phyloP scores from a whole-genome alignment of 2,797 vertebrate genomes.

The Pygocentrus nattereri region DNA sequence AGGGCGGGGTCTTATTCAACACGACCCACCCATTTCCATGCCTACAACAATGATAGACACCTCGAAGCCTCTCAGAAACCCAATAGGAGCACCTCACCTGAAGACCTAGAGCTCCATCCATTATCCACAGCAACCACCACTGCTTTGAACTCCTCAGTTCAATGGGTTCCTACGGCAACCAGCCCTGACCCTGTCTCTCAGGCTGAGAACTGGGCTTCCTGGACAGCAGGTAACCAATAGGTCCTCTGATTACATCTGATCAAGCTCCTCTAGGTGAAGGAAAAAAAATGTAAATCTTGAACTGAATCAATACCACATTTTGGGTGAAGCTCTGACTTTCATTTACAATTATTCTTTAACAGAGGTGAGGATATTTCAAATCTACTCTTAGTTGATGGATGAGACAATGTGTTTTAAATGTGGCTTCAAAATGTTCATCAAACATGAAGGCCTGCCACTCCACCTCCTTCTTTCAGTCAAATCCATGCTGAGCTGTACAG shows the following conservation, averaged over 20 bases:
- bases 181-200: neutral
- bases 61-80: neutral
- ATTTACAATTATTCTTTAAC: neutral
- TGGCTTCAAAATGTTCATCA: no score
- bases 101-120: neutral
- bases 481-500: neutral
- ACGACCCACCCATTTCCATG: conserved; percentile 20
- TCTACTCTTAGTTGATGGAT: neutral
- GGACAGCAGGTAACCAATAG: conserved; percentile 64
- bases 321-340: neutral
- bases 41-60: neutral
- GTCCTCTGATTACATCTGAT: neutral
- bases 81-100: neutral
- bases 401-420: no score
- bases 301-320: neutral
- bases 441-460: neutral
- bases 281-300: no score
- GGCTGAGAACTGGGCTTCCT: conserved; percentile 43
- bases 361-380: neutral
- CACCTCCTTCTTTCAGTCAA: neutral
- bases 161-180: conserved; percentile 28
- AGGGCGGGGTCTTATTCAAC: conserved; percentile 53
- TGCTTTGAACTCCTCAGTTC: conserved; percentile 21
- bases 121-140: neutral
- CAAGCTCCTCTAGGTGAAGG: no score